Evolutionary conservation across 2,797 vertebrate species (phyloP), one percentile per base, ranked within the genome.

Genomic region (Anguilla marmorata): DNA sequence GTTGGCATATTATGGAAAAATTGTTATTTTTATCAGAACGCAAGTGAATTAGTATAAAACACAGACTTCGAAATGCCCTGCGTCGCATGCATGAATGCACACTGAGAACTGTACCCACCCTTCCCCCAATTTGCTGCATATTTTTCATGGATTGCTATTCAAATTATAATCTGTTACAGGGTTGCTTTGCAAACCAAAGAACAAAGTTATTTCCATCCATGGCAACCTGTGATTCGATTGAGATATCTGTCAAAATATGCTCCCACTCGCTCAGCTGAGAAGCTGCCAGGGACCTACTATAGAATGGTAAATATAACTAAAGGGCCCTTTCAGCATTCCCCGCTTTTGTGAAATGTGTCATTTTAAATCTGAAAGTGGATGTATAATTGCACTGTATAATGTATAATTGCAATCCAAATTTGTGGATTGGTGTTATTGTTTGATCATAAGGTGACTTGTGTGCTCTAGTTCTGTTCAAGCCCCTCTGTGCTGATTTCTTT

Each of bases 151-250:
- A 41, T 79, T 45, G 11, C 74, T 79, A 79, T 45, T 79, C 74
- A 79, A 79, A 79, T 79, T 2, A 45, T 79, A 45, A 79, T 79
- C 45, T 19, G 3, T 79, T 14, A 16, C 37, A 45, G 33, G 7
- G 33, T 8, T 79, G 33, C 74, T 79, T 41, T 79, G 74, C 74
- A 45, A 79, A 45, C 33, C 37, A 41, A 74, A 74, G 27, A 74
- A 74, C 16, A 45, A 79, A 41, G 74, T 45, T 79, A 79, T 79
- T 79, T 79, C 41, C 45, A 50, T 82, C 79, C 79, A 21, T 14
- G 41, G 9, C 45, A 82, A 48, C 19, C 45, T 82, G 79, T 50
- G 79, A 82, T 82, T 82, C 41, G 21, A 24, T 82, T 45, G 33
- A 24, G 6, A 80, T n/a, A n/a, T 82, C 1, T 76, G 33, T n/a